Evolutionary conservation across 2,888 invertebrate species (phyloP), one percentile per base, ranked within the genome.

Genomic region (Lapara coniferarum): DNA sequence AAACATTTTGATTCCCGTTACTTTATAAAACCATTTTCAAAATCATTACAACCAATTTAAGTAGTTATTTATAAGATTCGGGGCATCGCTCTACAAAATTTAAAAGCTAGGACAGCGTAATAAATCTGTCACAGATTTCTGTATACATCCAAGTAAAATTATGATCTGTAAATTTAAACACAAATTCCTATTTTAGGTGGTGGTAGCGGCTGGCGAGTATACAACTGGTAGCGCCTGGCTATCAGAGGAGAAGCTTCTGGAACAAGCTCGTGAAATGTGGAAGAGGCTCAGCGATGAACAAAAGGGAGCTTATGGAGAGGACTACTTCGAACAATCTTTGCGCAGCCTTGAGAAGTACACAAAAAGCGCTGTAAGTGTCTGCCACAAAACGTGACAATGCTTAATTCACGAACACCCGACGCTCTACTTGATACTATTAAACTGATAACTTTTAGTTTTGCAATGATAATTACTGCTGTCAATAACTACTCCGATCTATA

Each of bases 191-290:
- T 10, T 46, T n/a, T 44, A 93, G 93, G 96, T 97, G 66, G 95
- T 97, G 37, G 96, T 98, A 53, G 97, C 97, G 75, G 97, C 97
- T 56, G 97, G 98, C 57, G 97, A 97, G 88, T 97, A 96, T 79
- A 96, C 97, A 10, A 96, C 97, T 0, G 97, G 97, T 82, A 96
- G 95, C 77, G 95, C 96, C 1, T 97, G 97, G 97, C 89, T 97
- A 12, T 95, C 95, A 25, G 96, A 97, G 76, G 95, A 94, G 72
- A 94, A 95, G 74, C 90, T 96, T 77, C 86, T 96, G 72, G 96
- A 96, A 79, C 95, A 95, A 90, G 97, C 97, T 8, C 95, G 96
- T 72, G 95, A 96, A 79, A 97, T 98, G 97, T 98, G 98, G 98
- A 95, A 96, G 83, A 90, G 97, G 78, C 95, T 95, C 70, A 96